Evolutionary conservation across 1,140 invertebrate genomes (phyloP).

Genomic region (Grapholita molesta): DNA sequence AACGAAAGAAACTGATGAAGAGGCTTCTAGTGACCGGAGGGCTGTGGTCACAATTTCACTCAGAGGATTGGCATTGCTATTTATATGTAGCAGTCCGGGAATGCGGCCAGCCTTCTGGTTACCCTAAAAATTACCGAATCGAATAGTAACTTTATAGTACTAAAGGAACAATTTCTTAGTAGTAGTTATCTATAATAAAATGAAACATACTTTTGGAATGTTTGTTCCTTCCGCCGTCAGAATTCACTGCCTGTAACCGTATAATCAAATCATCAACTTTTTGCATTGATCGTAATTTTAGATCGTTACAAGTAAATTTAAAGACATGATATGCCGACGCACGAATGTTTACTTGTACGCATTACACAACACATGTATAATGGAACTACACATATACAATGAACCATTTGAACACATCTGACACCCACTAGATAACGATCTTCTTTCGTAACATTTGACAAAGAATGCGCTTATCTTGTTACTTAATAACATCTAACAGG

Average conservation of each 20-base stretch:
- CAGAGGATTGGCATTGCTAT: no score
- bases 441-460: constrained; percentile 13
- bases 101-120: no score
- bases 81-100: no score
- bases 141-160: no score
- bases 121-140: no score
- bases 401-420: constrained; percentile 31
- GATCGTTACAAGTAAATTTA: neutral
- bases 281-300: neutral
- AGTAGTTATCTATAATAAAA: neutral
- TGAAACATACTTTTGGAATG: neutral
- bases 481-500: constrained; percentile 11
- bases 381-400: constrained; percentile 10
- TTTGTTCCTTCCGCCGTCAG: neutral
- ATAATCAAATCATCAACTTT: constrained; percentile 1
- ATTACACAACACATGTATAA: neutral
- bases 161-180: no score
- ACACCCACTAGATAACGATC: constrained; percentile 53
- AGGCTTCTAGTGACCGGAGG: no score
- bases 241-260: neutral
- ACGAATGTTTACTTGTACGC: neutral
- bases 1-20: neutral
- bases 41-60: no score
- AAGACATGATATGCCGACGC: neutral
- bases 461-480: constrained; percentile 11